Evolutionary conservation across 1,140 invertebrate species (phyloP).

Genomic region (Trichoplusia ni): DNA sequence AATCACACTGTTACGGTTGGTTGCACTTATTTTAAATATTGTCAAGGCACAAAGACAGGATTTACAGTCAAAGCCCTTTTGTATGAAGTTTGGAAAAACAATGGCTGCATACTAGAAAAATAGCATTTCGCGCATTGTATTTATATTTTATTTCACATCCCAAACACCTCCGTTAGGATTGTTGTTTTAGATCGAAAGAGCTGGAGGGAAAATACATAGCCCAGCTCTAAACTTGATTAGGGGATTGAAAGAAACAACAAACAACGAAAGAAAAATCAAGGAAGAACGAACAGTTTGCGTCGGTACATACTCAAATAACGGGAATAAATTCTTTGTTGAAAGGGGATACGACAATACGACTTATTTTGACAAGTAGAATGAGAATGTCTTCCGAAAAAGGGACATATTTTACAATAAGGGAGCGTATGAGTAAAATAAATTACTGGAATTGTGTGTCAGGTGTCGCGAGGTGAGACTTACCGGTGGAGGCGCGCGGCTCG

Average conservation of each 20-base stretch:
- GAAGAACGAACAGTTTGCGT: conserved; percentile 53
- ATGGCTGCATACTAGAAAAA: not conserved
- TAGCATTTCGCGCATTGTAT: conserved; percentile 5
- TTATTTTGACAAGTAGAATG: conserved; percentile 39
- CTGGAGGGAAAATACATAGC: conserved; percentile 51
- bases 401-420: conserved; percentile 24
- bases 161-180: conserved; percentile 11
- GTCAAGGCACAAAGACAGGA: no score
- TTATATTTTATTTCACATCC: conserved; percentile 9
- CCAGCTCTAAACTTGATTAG: conserved; percentile 65
- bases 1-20: no score
- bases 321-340: conserved; percentile 44
- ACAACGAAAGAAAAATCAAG: conserved; percentile 60
- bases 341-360: conserved; percentile 29
- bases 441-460: conserved; percentile 31
- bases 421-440: conserved; percentile 34
- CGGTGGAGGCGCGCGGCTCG: not conserved
- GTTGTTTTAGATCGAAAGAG: conserved; percentile 42
- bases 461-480: conserved; percentile 21
- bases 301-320: conserved; percentile 47
- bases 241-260: conserved; percentile 62
- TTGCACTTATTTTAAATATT: no score
- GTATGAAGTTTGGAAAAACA: no score
- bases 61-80: no score
- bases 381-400: conserved; percentile 27